These are phyloP conservation scores for Montifringilla adamsi DNA, from an alignment of 2,113 vertebrate species.

Conservation along the genomic window DNA sequence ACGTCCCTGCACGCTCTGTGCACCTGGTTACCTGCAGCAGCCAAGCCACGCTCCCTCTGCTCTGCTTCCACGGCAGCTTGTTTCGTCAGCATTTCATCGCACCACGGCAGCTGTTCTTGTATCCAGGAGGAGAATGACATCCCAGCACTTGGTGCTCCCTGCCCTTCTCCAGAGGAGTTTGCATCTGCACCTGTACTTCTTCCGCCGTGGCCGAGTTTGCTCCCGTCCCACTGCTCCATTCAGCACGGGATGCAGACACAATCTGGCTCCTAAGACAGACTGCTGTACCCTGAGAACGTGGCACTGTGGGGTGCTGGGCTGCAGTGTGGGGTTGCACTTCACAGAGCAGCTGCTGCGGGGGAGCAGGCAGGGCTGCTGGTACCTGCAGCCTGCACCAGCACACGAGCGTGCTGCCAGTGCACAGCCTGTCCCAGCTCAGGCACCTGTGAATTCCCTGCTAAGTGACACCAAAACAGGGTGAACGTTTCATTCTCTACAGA, in stretches of 20 bases:
- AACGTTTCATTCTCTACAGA: background rate
- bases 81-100: background rate
- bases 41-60: background rate
- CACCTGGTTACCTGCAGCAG: background rate
- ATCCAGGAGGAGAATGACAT: background rate
- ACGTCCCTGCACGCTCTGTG: background rate
- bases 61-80: background rate
- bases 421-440: background rate
- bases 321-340: accelerated
- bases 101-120: background rate
- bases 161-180: background rate
- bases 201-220: background rate
- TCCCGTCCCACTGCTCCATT: background rate
- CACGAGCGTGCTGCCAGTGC: background rate
- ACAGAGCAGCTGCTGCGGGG: background rate
- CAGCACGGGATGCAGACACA: background rate
- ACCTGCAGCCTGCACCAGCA: background rate
- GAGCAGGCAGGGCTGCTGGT: background rate
- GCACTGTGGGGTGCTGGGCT: background rate
- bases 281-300: background rate
- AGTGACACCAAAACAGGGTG: background rate
- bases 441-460: background rate
- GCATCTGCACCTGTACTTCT: background rate
- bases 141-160: background rate
- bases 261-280: background rate